These are phyloP conservation scores for Alosa alosa DNA, from an alignment of 2,113 vertebrate genomes.

Conservation along the genomic window DNA sequence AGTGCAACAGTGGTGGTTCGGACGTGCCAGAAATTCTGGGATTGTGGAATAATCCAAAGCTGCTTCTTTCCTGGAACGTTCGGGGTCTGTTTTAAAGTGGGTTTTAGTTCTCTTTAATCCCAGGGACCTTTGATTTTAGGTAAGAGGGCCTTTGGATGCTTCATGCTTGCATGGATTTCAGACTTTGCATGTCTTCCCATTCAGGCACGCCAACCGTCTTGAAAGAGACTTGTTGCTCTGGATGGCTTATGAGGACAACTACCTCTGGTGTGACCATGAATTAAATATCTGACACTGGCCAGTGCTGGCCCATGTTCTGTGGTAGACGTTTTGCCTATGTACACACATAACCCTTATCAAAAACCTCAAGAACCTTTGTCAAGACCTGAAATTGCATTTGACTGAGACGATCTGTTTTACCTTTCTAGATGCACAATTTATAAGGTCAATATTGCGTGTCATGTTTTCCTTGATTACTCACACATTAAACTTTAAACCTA, in stretches of 20 bases:
- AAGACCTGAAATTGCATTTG: not conserved
- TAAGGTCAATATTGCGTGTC: not conserved
- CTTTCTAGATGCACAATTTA: not conserved
- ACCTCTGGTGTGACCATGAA: not conserved
- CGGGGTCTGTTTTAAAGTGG: slow-evolving; percentile 23
- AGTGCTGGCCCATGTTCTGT: not conserved
- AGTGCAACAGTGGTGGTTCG: slow-evolving; percentile 39
- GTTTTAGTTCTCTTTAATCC: slow-evolving; percentile 38
- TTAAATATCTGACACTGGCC: not conserved
- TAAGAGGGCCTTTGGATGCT: slow-evolving; percentile 49
- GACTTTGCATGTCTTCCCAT: slow-evolving; percentile 16
- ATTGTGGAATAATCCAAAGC: slow-evolving; percentile 45
- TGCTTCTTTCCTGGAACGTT: slow-evolving; percentile 41
- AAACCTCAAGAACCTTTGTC: not conserved
- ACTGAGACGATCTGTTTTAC: not conserved
- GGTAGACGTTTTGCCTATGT: not conserved
- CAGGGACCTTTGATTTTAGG: slow-evolving; percentile 56
- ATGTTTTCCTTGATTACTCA: slow-evolving; percentile 1
- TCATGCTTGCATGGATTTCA: slow-evolving; percentile 2
- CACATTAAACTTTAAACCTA: not conserved
- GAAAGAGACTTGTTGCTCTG: not conserved
- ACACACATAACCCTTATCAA: not conserved
- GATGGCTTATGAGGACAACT: not conserved
- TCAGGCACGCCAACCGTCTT: not conserved
- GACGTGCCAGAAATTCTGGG: slow-evolving; percentile 41